Conservation (phyloP, 30 jellyfish, hydroid and myxozoan species). For the Pelagia noctiluca region DNA sequence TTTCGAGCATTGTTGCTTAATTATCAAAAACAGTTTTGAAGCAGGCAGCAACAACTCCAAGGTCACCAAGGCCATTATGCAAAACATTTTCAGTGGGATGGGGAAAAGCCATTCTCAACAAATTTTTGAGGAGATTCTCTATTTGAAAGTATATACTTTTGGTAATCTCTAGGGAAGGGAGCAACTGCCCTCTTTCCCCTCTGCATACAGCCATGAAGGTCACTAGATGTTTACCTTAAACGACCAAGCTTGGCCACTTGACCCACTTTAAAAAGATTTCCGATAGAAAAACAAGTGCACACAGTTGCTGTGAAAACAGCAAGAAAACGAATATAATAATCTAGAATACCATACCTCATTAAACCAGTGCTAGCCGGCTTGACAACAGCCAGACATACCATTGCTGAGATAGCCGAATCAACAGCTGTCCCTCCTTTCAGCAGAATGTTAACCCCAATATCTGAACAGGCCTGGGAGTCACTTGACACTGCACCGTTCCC, state of each 20-base stretch:
- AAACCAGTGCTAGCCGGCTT: conserved; percentile 66
- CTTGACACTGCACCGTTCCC: conserved; percentile 87
- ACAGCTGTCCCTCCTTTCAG: conserved; percentile 66
- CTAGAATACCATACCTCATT: conserved; percentile 34
- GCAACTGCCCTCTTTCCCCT: too few species aligned
- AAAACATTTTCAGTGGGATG: too few species aligned
- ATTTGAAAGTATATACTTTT: too few species aligned
- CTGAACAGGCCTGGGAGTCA: conserved; percentile 70
- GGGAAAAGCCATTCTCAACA: too few species aligned
- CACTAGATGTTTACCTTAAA: too few species aligned
- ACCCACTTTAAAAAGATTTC: neutral
- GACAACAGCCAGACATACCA: conserved; percentile 56
- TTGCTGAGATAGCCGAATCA: conserved; percentile 73
- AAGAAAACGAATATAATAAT: neutral
- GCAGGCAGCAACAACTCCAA: too few species aligned
- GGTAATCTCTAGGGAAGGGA: too few species aligned
- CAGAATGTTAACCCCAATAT: conserved; percentile 53
- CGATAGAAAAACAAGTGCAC: neutral
- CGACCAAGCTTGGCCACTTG: neutral
- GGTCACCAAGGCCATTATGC: too few species aligned
- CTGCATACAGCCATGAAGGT: too few species aligned
- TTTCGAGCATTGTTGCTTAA: too few species aligned
- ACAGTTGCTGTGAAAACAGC: neutral
- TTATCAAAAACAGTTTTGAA: too few species aligned
- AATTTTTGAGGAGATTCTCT: too few species aligned